Base-by-base conservation (phyloP, 64 coral and sea anemone genomes). In the Pocillopora damicornis region DNA sequence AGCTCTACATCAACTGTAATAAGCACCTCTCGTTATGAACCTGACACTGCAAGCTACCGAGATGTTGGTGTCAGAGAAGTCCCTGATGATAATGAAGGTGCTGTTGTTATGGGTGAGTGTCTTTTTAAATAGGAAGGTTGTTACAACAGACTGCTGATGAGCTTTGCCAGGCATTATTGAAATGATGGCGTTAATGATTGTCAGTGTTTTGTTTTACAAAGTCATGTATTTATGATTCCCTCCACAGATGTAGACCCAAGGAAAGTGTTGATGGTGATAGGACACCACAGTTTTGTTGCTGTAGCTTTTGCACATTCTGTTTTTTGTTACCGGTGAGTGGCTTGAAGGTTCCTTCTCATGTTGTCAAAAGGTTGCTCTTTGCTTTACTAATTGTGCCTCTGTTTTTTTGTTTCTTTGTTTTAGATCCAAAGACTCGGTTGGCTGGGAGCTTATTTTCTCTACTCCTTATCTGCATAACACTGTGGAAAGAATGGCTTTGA, bases 301-400 rank as follows among this genome's bases (percentile, higher is more conserved):
- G 95, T 98, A 35, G 95, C 95, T 22, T 98, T 92, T 89, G 92
- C 95, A 72, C 95, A 94, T 88, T 94, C 88, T 89, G 92, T 98
- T 16, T 75, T 98, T 23, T 98, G 95, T 67, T 98, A 98, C 60
- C 94, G 93, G 95, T 98, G 67, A 91, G 95, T 85, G 14, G 58
- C 5, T n/a, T 25, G 3, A 71, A 23, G 42, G 42, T 51, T 51
- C 42, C 42, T 51, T 51, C 25, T 71, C 67, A 20, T 71, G 67
- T 23, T 71, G 20, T 11, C 9, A 23, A 23, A 45, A 13, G 15
- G n/a, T 17, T 35, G 34, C 3, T 30, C 35, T 17, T 18, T 64
- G 26, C 10, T 82, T 66, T 63, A 58, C 34, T 63, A 38, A 58
- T 17, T 35, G 10, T 38, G 18, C 13, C 18, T 30, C 26, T 1